Conservation (phyloP, 2,113 vertebrate genomes). For the Anarrhichthys ocellatus region DNA sequence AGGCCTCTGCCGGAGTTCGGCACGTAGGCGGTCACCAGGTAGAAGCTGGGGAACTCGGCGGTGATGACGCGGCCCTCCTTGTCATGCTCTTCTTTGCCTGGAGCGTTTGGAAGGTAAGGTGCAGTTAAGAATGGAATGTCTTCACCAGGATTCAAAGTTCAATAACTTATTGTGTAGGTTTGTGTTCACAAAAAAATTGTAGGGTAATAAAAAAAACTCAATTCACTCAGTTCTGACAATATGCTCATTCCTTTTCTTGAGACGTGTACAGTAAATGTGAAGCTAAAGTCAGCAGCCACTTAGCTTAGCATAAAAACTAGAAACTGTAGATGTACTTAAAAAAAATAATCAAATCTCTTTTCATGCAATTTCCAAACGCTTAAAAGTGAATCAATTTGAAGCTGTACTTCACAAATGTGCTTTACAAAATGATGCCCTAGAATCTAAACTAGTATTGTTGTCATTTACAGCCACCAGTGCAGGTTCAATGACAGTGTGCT, state of each 20-base stretch:
- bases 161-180: not conserved
- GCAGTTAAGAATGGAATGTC: not conserved
- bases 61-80: slow-evolving; percentile 93
- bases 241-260: not conserved
- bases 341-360: not conserved
- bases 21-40: slow-evolving; percentile 89
- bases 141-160: not conserved
- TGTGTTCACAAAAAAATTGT: not conserved
- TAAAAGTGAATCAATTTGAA: not conserved
- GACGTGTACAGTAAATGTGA: not conserved
- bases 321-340: not conserved
- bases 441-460: not conserved
- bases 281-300: not conserved
- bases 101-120: not conserved
- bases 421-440: too few relatives aligned
- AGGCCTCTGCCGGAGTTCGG: slow-evolving; percentile 90
- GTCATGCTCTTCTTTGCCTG: slow-evolving; percentile 93
- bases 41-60: slow-evolving; percentile 88
- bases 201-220: not conserved
- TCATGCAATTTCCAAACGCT: not conserved
- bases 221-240: not conserved
- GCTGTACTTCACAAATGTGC: too few relatives aligned
- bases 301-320: not conserved
- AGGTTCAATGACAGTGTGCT: not conserved
- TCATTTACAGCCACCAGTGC: not conserved